Evolutionary conservation across 2,888 invertebrate species (phyloP).

Genomic region (Gastracanthus pulcherrimus): DNA sequence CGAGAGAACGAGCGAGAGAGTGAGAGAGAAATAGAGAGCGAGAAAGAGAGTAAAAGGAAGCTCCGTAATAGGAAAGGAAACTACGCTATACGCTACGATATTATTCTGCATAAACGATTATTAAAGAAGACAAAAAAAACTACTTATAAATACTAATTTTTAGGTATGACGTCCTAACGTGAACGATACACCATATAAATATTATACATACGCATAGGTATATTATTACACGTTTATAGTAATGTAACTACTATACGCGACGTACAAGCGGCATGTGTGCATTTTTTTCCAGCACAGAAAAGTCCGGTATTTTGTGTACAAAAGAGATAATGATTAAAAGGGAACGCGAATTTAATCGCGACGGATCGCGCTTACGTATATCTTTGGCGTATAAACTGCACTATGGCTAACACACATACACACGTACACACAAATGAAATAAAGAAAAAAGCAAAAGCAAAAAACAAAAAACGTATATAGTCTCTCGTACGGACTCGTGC

Average conservation of each 20-base stretch:
- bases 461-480: constrained; percentile 57
- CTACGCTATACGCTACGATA: constrained; percentile 64
- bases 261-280: constrained; percentile 69
- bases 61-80: constrained; percentile 60
- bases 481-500: constrained; percentile 25
- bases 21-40: constrained; percentile 18
- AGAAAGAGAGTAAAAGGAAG: constrained; percentile 47
- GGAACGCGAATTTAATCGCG: constrained; percentile 28
- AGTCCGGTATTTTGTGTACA: constrained; percentile 76
- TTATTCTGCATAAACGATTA: constrained; percentile 63
- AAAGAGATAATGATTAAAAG: constrained; percentile 59
- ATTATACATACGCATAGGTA: constrained; percentile 65
- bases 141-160: constrained; percentile 68
- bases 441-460: constrained; percentile 31
- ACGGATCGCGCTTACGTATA: constrained; percentile 44
- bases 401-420: constrained; percentile 33
- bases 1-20: constrained; percentile 28
- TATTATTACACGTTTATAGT: constrained; percentile 62
- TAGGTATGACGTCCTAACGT: constrained; percentile 66
- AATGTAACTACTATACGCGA: constrained; percentile 63
- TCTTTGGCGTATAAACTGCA: constrained; percentile 42
- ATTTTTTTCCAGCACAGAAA: constrained; percentile 72
- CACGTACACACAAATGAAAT: constrained; percentile 29
- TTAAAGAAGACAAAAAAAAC: constrained; percentile 56
- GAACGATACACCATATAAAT: constrained; percentile 69